A percentile compares a stretch with the other conserved stretches of the same genome.
These are phyloP conservation scores for Hypocryptadius cinnamomeus DNA, from an alignment of 2,113 vertebrate genomes.

Conservation along the genomic window DNA sequence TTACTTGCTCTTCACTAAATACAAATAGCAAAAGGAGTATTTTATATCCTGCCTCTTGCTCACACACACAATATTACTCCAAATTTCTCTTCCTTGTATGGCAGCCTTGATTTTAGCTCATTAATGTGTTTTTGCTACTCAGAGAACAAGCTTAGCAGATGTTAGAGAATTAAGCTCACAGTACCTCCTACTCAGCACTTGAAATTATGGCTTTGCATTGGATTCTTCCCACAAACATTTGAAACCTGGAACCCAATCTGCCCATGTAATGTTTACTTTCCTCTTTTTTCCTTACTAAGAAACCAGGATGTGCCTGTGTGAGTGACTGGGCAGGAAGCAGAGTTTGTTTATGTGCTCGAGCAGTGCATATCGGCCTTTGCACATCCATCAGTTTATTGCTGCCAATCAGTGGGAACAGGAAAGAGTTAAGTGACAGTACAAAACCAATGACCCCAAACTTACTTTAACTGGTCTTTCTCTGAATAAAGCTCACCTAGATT, in stretches of 20 bases:
- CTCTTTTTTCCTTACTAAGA: slow-evolving; percentile 59
- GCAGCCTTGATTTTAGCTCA: slow-evolving; percentile 37
- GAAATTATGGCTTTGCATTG: slow-evolving; percentile 53
- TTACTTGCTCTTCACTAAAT: slow-evolving; percentile 1
- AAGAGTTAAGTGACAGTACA: neutral
- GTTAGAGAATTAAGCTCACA: slow-evolving; percentile 47
- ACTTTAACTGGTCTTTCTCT: neutral
- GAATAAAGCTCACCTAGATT: slow-evolving; percentile 20
- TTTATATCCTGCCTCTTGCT: slow-evolving; percentile 4
- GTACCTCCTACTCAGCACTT: slow-evolving; percentile 59
- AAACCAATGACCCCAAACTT: neutral
- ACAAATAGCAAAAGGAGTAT: slow-evolving; percentile 4
- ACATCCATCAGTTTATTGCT: neutral
- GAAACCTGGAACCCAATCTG: slow-evolving; percentile 42
- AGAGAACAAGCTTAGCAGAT: slow-evolving; percentile 52
- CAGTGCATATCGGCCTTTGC: neutral
- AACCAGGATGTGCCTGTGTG: slow-evolving; percentile 10
- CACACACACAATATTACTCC: neutral
- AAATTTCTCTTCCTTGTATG: slow-evolving; percentile 2
- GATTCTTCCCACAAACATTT: slow-evolving; percentile 57
- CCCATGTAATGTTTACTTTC: slow-evolving; percentile 44
- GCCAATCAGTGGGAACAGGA: neutral
- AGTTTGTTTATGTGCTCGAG: neutral
- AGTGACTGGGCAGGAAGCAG: neutral
- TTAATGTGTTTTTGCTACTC: slow-evolving; percentile 46